Evolutionary conservation across 2,888 invertebrate species (phyloP), one percentile per base, ranked within the genome.

Genomic region (Euclidia mi): DNA sequence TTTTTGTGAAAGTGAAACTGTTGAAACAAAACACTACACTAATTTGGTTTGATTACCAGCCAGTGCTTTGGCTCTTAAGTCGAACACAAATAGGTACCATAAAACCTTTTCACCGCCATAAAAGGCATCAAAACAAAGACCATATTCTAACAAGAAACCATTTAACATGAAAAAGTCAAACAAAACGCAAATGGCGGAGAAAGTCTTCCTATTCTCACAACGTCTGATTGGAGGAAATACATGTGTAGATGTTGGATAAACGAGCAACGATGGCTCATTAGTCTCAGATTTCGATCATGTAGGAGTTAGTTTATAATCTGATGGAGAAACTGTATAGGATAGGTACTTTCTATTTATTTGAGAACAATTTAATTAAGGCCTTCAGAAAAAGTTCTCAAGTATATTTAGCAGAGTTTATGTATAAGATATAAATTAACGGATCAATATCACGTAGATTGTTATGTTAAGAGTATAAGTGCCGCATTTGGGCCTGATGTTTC

Each of bases 121-220:
- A 55, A 64, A 44, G 47, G 49, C 49, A 10, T 37, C 9, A 57
- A 76, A 69, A 69, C 65, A 71, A 69, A 65, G 47, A 55, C 43
- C 47, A 49, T 58, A 71, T 62, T 58, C 69, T 65, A 68, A 79
- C 80, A 74, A 74, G 69, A 78, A 75, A 82, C 75, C 75, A 76
- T 64, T 58, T 49, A 58, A 66, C 66, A 64, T 62, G 61, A 72
- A 84, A 84, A 82, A 83, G 76, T 74, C 75, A 81, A 81, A 68
- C 79, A 83, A 68, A 67, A 74, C 77, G 70, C 72, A 81, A 84
- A 85, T 77, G 77, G 71, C 59, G 62, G 79, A 82, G 91, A 91
- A 92, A 92, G 91, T 53, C 88, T 81, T 81, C 87, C 87, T 87
- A 81, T 90, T 91, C 91, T 87, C 91, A 91, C 89, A 63, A 42